These are phyloP conservation scores for Polietes domitor DNA, from an alignment of 2,888 invertebrate species.

Conservation along the genomic window DNA sequence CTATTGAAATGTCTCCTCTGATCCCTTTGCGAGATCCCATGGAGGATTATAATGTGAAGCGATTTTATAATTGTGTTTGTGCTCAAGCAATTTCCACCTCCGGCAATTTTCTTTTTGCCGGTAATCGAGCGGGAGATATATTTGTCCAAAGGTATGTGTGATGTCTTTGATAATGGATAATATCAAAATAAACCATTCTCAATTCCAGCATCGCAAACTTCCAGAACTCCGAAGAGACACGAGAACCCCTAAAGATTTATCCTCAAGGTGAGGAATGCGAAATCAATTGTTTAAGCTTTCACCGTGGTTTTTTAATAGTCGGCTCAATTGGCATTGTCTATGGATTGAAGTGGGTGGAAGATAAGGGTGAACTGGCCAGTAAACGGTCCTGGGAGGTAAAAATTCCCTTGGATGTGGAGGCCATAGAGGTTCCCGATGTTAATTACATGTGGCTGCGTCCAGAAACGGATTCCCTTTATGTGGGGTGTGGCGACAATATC, in stretches of 20 bases:
- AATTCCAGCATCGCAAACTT: slow-evolving; percentile 74
- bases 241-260: slow-evolving; percentile 71
- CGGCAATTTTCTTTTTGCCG: slow-evolving; percentile 90
- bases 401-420: slow-evolving; percentile 84
- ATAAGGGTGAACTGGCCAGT: slow-evolving; percentile 83
- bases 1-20: slow-evolving; percentile 50
- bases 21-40: slow-evolving; percentile 59
- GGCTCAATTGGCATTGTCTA: slow-evolving; percentile 89
- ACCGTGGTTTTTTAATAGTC: slow-evolving; percentile 83
- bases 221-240: slow-evolving; percentile 75
- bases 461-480: slow-evolving; percentile 85
- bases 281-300: slow-evolving; percentile 84
- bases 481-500: slow-evolving; percentile 92
- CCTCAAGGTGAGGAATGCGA: slow-evolving; percentile 80
- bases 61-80: slow-evolving; percentile 89
- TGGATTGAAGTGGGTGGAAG: slow-evolving; percentile 88
- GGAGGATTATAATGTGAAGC: slow-evolving; percentile 74
- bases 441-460: slow-evolving; percentile 87
- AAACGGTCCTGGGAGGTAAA: slow-evolving; percentile 85
- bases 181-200: background rate
- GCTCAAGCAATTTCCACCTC: slow-evolving; percentile 92
- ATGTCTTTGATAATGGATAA: background rate
- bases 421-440: slow-evolving; percentile 88
- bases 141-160: slow-evolving; percentile 82
- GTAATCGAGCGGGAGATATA: slow-evolving; percentile 92